Conservation (phyloP, 1,140 invertebrate species). For the Caenorhabditis elegans region WBcel235 BX284603.4:5831001-5831500, state of each 20-base stretch:
- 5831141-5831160: constrained; percentile 47
- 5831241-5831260: constrained; percentile 25
- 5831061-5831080: background rate
- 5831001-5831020: no score
- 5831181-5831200: background rate
- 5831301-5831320: constrained; percentile 9
- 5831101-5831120: constrained; percentile 42
- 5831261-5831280: constrained; percentile 1
- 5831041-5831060: no score
- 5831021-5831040: no score
- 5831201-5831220: constrained; percentile 12
- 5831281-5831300: background rate
- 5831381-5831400: constrained; percentile 14
- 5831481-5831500: constrained; percentile 16
- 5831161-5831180: constrained; percentile 22
- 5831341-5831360: background rate
- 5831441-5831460: constrained; percentile 4
- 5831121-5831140: constrained; percentile 51
- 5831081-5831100: constrained; percentile 1
- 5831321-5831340: constrained; percentile 7
- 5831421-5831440: constrained; percentile 1
- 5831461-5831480: constrained; percentile 44
- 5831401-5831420: constrained; percentile 16
- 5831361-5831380: background rate
- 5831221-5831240: background rate